Base-by-base conservation (phyloP, 2,888 invertebrate species). In the Orthosia cruda region DNA sequence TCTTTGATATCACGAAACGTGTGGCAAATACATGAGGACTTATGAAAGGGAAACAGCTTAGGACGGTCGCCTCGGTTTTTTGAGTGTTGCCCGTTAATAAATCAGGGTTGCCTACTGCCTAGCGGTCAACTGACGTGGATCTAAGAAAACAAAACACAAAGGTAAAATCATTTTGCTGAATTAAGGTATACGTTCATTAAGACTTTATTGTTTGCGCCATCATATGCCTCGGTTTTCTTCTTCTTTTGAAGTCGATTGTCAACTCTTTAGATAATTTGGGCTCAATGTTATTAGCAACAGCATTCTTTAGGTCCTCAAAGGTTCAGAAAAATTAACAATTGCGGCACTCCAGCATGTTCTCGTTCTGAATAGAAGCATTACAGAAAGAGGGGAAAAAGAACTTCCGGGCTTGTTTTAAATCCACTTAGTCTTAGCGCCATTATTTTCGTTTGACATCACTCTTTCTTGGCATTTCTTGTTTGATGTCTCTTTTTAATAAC, bases 91-190 rank as follows among this genome's bases (percentile, higher is more conserved):
- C 82, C 79, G 77, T 70, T 74, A 86, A 95, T 95, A 95, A 95
- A 94, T 95, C 93, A 93, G 90, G 87, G 81, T 76, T 86, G 85
- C 89, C 90, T 85, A 85, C 84, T 89, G 84, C 89, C 90, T 84
- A 86, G 81, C 89, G 90, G 90, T 87, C 89, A 87, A 76, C 68
- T 59, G 77, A 74, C 69, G 73, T 80, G 77, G 71, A 83, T 62
- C 20, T 55, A 74, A 40, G 77, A 88, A 81, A 50, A 15, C 23
- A 58, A 40, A 18, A 45, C 20, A 59, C 16, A n/a, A 32, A 18
- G 50, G 54, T n/a, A 47, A n/a, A 12, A 40, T 45, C 3, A n/a
- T 58, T 20, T 16, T n/a, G 5, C 55, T 13, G 7, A 55, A 23
- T 55, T 18, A 18, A 50, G 50, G 3, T 4, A n/a, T 54, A 11